Base-by-base conservation (phyloP, 1,140 invertebrate species). In the Drepana arcuata region DNA sequence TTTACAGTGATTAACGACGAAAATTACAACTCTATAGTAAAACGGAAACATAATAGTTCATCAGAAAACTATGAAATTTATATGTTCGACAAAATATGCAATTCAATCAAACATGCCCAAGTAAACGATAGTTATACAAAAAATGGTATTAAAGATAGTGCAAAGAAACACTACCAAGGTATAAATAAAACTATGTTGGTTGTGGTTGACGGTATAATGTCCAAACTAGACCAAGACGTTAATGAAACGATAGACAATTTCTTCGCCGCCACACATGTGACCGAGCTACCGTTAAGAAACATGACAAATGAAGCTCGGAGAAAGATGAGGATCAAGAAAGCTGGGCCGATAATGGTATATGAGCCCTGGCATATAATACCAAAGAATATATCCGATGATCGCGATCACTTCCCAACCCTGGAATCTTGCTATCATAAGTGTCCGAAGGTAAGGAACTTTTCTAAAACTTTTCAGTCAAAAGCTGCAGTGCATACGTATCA, bases 351-450 rank as follows among this genome's bases (percentile, higher is more conserved):
- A 2, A 61, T 59, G 6, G 55, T 78, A 2, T 80, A 64, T 21
- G 46, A 50, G 14, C 73, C 75, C 7, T 63, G 53, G 56, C 52
- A 57, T 4, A 37, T 13, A 1, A 65, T 64, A 27, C 72, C 75
- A 0, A 46, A 66, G 16, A 63, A 61, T 14, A 47, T 63, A 7
- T 51, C 26, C 1, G 55, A 64, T n/a, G 72, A 73, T 18, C 41
- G 44, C 2, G 50, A 37, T 10, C 58, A 75, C 14, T 35, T n/a
- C n/a, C 74, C 74, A 1, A 68, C 65, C 2, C 35, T 80, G 7
- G 46, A 48, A 0, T 62, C 68, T 1, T 80, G 75, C 37, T 74
- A 57, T 30, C 75, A 80, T 18, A 72, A 57, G 34, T 80, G 75
- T 51, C 75, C 72, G 4, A 61, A 34, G 23, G 72, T 74, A 42